phyloP scores from a whole-genome alignment of 2,797 vertebrate genomes.

The Coluber constrictor region DNA sequence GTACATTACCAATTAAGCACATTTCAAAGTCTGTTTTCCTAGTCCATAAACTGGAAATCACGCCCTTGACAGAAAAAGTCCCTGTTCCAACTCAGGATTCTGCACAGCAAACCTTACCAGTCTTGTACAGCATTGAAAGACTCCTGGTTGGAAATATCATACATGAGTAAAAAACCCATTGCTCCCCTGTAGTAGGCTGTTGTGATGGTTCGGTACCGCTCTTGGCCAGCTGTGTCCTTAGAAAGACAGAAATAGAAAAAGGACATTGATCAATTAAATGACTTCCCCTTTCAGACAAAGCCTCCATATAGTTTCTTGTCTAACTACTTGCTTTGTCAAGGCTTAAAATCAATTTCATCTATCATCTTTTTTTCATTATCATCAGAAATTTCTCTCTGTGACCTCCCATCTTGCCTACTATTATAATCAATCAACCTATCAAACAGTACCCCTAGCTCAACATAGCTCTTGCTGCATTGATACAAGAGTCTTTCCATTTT shows the following conservation, averaged over 20 bases:
- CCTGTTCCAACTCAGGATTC: not conserved
- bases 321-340: not conserved
- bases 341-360: not conserved
- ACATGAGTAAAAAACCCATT: conserved; percentile 93
- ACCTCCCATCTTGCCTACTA: not conserved
- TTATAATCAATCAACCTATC: not conserved
- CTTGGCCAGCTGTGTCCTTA: conserved; percentile 91
- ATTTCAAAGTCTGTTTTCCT: not conserved
- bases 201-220: conserved; percentile 90
- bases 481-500: not conserved
- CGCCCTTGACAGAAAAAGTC: not conserved
- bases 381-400: not conserved
- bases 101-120: conserved; percentile 74
- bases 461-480: not conserved
- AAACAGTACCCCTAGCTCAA: not conserved
- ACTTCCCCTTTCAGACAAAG: not conserved
- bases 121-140: conserved; percentile 87
- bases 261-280: not conserved
- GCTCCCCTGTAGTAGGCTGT: conserved; percentile 92
- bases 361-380: not conserved
- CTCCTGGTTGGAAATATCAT: conserved; percentile 87
- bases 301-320: not conserved
- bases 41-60: not conserved
- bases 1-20: too few species aligned
- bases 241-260: not conserved